phyloP scores from a whole-genome alignment of 2,888 invertebrate species.

The Hofmannophila pseudospretella region DNA sequence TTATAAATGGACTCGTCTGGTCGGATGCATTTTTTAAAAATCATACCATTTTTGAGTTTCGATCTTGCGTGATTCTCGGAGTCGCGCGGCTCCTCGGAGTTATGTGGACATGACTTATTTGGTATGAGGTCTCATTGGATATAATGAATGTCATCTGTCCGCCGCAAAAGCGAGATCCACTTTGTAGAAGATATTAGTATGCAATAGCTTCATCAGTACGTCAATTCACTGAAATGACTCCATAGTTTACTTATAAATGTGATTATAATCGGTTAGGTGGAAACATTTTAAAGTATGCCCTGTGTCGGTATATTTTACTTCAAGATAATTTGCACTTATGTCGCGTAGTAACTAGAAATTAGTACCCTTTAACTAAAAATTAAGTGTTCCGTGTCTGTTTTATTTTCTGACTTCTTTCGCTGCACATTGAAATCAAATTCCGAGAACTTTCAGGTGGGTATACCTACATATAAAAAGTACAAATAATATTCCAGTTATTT shows the following conservation, averaged over 20 bases:
- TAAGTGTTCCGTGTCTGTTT: too few species aligned
- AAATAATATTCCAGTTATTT: too few species aligned
- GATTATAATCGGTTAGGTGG: too few species aligned
- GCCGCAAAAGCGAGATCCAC: neutral
- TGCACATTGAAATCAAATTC: too few species aligned
- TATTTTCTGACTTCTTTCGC: too few species aligned
- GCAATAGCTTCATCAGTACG: neutral
- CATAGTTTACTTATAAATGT: neutral
- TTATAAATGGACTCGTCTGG: constrained; percentile 62
- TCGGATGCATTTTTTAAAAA: constrained; percentile 50
- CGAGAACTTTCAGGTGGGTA: too few species aligned
- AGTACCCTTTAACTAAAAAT: too few species aligned
- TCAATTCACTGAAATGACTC: neutral
- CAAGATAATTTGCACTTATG: too few species aligned
- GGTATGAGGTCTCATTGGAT: neutral
- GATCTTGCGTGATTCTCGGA: constrained; percentile 28
- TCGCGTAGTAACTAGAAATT: too few species aligned
- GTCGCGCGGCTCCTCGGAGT: neutral
- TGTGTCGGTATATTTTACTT: too few species aligned
- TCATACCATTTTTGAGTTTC: constrained; percentile 40
- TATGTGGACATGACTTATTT: constrained; percentile 4
- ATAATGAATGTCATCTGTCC: neutral
- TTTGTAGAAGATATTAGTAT: neutral
- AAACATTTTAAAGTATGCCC: too few species aligned
- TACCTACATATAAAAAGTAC: too few species aligned